Conservation (phyloP, 2,888 invertebrate species). For the Drosophila barbarae region DNA sequence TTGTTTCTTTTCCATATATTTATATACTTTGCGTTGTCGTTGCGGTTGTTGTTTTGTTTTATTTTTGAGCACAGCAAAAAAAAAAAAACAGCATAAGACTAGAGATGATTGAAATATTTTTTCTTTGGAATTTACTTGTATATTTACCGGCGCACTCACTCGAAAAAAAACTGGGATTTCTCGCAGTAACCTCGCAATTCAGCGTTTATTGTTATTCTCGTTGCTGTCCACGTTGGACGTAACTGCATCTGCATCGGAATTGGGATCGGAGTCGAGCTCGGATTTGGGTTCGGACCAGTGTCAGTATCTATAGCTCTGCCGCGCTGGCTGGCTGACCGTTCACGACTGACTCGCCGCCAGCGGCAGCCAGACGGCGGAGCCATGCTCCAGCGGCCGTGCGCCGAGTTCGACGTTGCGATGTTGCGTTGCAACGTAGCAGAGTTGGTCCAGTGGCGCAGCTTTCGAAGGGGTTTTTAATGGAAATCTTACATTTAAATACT, state of each 20-base stretch:
- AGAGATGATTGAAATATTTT: slow-evolving; percentile 1
- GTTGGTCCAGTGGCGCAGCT: background rate
- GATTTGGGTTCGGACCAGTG: slow-evolving; percentile 6
- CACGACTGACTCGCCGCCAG: slow-evolving; percentile 71
- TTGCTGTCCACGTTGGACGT: slow-evolving; percentile 27
- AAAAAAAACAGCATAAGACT: slow-evolving; percentile 15
- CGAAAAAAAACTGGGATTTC: slow-evolving; percentile 34
- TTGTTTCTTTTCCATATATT: background rate
- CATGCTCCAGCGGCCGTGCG: slow-evolving; percentile 7
- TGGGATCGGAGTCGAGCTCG: slow-evolving; percentile 16
- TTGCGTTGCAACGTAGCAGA: slow-evolving; percentile 10
- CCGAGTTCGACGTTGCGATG: background rate
- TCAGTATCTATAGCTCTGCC: slow-evolving; percentile 26
- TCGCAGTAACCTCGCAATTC: slow-evolving; percentile 13
- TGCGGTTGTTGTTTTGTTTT: slow-evolving; percentile 4
- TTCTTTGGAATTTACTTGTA: slow-evolving; percentile 2
- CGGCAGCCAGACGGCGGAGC: slow-evolving; percentile 40
- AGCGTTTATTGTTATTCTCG: slow-evolving; percentile 20
- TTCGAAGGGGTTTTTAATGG: background rate
- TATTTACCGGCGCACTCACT: slow-evolving; percentile 38
- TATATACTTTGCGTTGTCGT: background rate
- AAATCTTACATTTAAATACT: background rate
- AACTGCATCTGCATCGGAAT: slow-evolving; percentile 17
- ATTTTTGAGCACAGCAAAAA: slow-evolving; percentile 29
- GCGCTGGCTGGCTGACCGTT: slow-evolving; percentile 65